phyloP scores from a whole-genome alignment of 2,797 vertebrate genomes.

The Serranus cabrilla region DNA sequence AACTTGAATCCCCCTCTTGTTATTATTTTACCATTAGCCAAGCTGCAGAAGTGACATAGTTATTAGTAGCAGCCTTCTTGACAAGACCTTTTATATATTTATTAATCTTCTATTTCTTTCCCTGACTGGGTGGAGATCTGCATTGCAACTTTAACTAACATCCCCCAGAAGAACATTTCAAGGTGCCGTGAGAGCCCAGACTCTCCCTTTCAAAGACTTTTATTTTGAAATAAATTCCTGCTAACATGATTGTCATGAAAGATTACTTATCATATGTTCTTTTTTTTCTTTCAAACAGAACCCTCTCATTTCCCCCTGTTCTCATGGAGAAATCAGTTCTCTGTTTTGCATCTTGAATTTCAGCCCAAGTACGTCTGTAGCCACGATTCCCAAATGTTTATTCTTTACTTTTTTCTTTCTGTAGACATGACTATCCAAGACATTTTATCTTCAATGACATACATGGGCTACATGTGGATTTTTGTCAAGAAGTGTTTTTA shows the following conservation, averaged over 20 bases:
- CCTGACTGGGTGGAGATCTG: constrained; percentile 14
- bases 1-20: constrained; percentile 42
- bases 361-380: background rate
- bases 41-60: constrained; percentile 35
- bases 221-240: constrained; percentile 30
- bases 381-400: constrained; percentile 25
- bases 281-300: constrained; percentile 10
- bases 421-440: background rate
- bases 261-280: constrained; percentile 27
- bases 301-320: constrained; percentile 9
- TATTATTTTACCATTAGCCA: constrained; percentile 49
- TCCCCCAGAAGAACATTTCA: constrained; percentile 15
- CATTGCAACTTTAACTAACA: constrained; percentile 5
- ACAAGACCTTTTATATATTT: constrained; percentile 37
- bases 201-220: constrained; percentile 38
- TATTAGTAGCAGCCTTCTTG: constrained; percentile 44
- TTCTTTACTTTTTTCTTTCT: constrained; percentile 11
- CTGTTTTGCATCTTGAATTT: constrained; percentile 40
- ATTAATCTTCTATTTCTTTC: constrained; percentile 19
- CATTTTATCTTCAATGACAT: constrained; percentile 10
- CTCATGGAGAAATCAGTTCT: constrained; percentile 37
- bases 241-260: constrained; percentile 41
- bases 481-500: constrained; percentile 14
- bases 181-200: constrained; percentile 8
- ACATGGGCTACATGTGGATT: constrained; percentile 8